Evolutionary conservation across 30 jellyfish, hydroid and myxozoan species (phyloP).

Genomic region (Rhopilema esculentum): DNA sequence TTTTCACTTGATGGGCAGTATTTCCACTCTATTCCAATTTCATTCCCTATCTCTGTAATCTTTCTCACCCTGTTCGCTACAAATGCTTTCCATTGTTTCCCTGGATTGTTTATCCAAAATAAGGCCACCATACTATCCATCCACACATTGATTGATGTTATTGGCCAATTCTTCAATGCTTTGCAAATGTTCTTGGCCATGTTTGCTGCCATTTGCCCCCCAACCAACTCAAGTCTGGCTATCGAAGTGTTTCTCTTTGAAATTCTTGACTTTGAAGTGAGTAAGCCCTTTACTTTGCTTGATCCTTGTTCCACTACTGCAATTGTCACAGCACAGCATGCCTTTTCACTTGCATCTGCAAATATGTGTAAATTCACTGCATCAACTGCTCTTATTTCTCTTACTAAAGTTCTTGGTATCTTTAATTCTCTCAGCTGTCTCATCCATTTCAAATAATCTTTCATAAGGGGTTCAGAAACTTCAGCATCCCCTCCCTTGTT

Average conservation of each 20-base stretch:
- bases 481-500: constrained; percentile 25
- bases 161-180: constrained; percentile 29
- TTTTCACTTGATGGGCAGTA: constrained; percentile 39
- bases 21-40: constrained; percentile 19
- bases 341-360: constrained; percentile 76
- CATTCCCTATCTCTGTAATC: constrained; percentile 4
- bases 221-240: constrained; percentile 76
- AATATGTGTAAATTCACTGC: constrained; percentile 59
- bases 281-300: constrained; percentile 43
- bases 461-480: not conserved
- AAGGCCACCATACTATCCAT: constrained; percentile 49
- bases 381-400: constrained; percentile 19
- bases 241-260: constrained; percentile 64
- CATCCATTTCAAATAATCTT: constrained; percentile 24
- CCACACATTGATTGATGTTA: constrained; percentile 42
- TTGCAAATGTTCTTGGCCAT: constrained; percentile 29
- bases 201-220: constrained; percentile 78
- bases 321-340: constrained; percentile 56
- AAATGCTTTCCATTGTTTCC: constrained; percentile 35
- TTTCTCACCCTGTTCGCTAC: constrained; percentile 38
- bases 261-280: constrained; percentile 67
- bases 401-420: constrained; percentile 59
- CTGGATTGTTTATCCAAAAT: constrained; percentile 19
- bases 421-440: constrained; percentile 51
- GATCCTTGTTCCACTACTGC: constrained; percentile 48